Conservation (phyloP, 2,113 vertebrate species). For the Poecilia latipinna region DNA sequence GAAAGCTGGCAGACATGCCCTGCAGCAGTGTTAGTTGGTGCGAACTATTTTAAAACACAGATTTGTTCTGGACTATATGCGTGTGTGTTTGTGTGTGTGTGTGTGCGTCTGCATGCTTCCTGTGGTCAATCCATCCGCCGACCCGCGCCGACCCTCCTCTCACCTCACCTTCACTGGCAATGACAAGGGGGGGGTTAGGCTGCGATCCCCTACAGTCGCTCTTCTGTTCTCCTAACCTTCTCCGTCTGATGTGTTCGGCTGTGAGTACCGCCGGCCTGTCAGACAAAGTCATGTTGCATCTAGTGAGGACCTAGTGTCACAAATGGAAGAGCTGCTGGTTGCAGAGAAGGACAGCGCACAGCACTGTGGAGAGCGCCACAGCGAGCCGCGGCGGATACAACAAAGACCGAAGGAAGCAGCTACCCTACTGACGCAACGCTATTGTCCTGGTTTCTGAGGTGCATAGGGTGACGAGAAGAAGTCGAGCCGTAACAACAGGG, state of each 20-base stretch:
- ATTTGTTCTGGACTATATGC: conserved; percentile 54
- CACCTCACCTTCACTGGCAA: conserved; percentile 55
- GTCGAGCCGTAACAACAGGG: conserved; percentile 44
- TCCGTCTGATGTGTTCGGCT: conserved; percentile 34
- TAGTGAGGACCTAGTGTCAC: conserved; percentile 57
- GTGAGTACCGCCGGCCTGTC: conserved; percentile 54
- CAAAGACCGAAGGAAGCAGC: conserved; percentile 75
- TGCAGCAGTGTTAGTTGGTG: conserved; percentile 39
- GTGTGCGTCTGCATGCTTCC: conserved; percentile 60
- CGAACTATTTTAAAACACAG: conserved; percentile 70
- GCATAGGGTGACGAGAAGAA: conserved; percentile 75
- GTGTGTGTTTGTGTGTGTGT: conserved; percentile 63
- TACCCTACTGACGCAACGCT: conserved; percentile 71
- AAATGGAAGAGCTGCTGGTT: conserved; percentile 47
- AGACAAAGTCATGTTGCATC: conserved; percentile 54
- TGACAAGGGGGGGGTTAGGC: conserved; percentile 40
- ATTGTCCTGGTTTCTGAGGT: conserved; percentile 70
- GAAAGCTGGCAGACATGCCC: conserved; percentile 60
- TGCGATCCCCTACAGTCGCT: conserved; percentile 43
- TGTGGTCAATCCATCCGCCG: conserved; percentile 50
- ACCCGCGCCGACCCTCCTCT: conserved; percentile 55
- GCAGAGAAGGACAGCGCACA: conserved; percentile 41
- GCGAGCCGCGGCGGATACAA: conserved; percentile 64
- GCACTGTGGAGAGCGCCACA: conserved; percentile 47
- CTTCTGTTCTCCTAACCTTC: conserved; percentile 41